These are phyloP conservation scores for Sarcophaga carnaria DNA, from an alignment of 2,888 invertebrate species.

Conservation along the genomic window DNA sequence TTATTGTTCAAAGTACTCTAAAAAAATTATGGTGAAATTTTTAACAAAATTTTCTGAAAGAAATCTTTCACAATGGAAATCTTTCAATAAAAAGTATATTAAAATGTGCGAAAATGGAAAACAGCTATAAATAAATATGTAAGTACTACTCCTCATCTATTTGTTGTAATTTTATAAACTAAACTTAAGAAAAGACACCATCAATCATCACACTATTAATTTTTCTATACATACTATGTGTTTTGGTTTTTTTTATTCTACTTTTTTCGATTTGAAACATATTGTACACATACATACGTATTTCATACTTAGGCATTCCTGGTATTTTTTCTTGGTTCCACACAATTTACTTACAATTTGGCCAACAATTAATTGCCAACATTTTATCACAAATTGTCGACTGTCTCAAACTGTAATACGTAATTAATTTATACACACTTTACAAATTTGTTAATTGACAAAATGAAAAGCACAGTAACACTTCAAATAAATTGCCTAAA, in stretches of 20 bases:
- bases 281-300: background rate
- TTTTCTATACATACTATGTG: constrained; percentile 39
- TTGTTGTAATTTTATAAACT: no score
- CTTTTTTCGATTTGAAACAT: background rate
- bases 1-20: constrained; percentile 66
- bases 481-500: constrained; percentile 5
- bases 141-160: background rate
- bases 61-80: constrained; percentile 5
- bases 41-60: constrained; percentile 52
- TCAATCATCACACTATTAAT: background rate
- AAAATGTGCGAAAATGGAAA: constrained; percentile 6
- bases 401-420: constrained; percentile 48
- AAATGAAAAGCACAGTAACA: constrained; percentile 49
- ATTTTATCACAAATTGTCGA: constrained; percentile 63
- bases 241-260: constrained; percentile 16
- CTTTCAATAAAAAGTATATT: background rate
- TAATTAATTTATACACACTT: constrained; percentile 53
- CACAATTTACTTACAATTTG: constrained; percentile 71
- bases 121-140: background rate
- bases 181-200: background rate
- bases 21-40: constrained; percentile 72
- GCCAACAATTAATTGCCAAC: constrained; percentile 72
- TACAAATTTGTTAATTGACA: constrained; percentile 61
- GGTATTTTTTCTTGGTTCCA: constrained; percentile 58
- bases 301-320: constrained; percentile 28